These are phyloP conservation scores for Clavelina lepadiformis DNA, from an alignment of 23 tunicate genomes.

Conservation along the genomic window DNA sequence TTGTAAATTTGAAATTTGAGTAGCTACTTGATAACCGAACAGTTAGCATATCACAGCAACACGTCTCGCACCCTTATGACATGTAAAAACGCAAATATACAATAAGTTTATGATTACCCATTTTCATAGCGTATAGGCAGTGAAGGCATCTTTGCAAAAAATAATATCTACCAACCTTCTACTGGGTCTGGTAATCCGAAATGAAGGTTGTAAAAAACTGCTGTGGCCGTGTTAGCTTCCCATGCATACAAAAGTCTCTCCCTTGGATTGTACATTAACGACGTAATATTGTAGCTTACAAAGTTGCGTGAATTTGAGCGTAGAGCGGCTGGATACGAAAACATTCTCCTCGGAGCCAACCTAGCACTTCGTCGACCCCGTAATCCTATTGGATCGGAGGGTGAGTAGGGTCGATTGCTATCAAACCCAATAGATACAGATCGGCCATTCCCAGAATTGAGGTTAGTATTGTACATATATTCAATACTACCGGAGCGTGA, in stretches of 20 bases:
- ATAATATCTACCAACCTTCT: too few relatives aligned
- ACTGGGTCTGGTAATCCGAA: slow-evolving; percentile 34
- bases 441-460: slow-evolving; percentile 6
- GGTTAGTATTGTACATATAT: slow-evolving; percentile 72
- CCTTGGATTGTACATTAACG: slow-evolving; percentile 69
- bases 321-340: slow-evolving; percentile 6
- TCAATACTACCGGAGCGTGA: slow-evolving; percentile 48
- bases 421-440: slow-evolving; percentile 43
- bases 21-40: too few relatives aligned
- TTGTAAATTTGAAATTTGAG: too few relatives aligned
- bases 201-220: slow-evolving; percentile 68
- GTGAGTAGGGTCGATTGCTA: slow-evolving; percentile 20
- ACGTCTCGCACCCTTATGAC: too few relatives aligned
- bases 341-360: slow-evolving; percentile 10
- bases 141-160: too few relatives aligned
- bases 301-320: slow-evolving; percentile 25
- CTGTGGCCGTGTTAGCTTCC: slow-evolving; percentile 43
- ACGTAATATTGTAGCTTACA: slow-evolving; percentile 45
- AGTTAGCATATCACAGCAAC: too few relatives aligned
- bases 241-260: slow-evolving; percentile 70
- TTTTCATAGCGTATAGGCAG: too few relatives aligned
- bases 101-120: too few relatives aligned
- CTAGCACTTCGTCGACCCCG: background rate
- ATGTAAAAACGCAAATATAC: too few relatives aligned
- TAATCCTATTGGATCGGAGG: slow-evolving; percentile 13